Percentiles rank a stretch among this genome's conserved stretches.
These are phyloP conservation scores for Leptinotarsa undecemlineata DNA, from an alignment of 1,140 invertebrate species.

Conservation along the genomic window DNA sequence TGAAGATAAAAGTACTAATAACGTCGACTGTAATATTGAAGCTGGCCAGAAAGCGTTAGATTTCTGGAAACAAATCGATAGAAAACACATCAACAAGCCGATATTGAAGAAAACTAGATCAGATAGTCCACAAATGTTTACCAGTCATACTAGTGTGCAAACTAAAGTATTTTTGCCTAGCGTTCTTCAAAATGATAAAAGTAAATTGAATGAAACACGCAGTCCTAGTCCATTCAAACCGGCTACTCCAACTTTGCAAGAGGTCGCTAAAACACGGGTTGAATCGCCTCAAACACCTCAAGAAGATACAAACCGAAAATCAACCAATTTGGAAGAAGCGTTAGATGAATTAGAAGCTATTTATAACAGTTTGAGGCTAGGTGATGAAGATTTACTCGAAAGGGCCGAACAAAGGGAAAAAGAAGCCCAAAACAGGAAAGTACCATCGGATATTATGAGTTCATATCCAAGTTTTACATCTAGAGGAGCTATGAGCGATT, in stretches of 20 bases:
- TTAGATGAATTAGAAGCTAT: slow-evolving; percentile 86
- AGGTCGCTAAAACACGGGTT: slow-evolving; percentile 6
- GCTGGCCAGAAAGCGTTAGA: slow-evolving; percentile 58
- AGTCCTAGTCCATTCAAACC: slow-evolving; percentile 46
- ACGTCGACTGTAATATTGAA: slow-evolving; percentile 32
- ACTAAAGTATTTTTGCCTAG: slow-evolving; percentile 50
- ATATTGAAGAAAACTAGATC: slow-evolving; percentile 25
- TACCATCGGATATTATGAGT: slow-evolving; percentile 39
- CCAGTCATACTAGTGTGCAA: slow-evolving; percentile 49
- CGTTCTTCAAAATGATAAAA: slow-evolving; percentile 33
- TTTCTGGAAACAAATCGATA: slow-evolving; percentile 67
- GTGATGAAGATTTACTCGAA: slow-evolving; percentile 80
- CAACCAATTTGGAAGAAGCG: slow-evolving; percentile 82
- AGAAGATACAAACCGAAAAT: slow-evolving; percentile 53
- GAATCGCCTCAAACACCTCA: slow-evolving; percentile 7
- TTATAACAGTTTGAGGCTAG: slow-evolving; percentile 79
- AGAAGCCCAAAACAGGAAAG: slow-evolving; percentile 55
- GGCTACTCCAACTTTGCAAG: slow-evolving; percentile 35
- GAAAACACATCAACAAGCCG: slow-evolving; percentile 53
- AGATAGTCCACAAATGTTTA: slow-evolving; percentile 50
- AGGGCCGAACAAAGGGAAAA: slow-evolving; percentile 75
- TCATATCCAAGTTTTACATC: slow-evolving; percentile 30
- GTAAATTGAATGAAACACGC: slow-evolving; percentile 10
- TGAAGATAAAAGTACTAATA: slow-evolving; percentile 27
- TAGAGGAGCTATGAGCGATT: slow-evolving; percentile 49